These are phyloP conservation scores for Corythornis cristatus DNA, from an alignment of 2,113 vertebrate species.

Conservation along the genomic window DNA sequence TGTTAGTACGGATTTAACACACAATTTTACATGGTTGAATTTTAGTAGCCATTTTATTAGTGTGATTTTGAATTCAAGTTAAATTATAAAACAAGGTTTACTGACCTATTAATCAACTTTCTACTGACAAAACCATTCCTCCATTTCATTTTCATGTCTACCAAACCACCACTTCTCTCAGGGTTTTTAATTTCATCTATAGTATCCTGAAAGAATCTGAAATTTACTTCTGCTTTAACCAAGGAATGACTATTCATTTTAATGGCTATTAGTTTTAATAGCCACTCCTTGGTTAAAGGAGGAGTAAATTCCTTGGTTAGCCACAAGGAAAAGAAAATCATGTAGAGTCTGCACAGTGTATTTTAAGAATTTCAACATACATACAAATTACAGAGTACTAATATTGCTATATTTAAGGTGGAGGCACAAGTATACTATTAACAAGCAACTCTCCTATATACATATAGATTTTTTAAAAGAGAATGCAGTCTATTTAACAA, in stretches of 20 bases:
- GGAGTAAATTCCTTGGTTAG: too few relatives aligned
- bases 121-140: background rate
- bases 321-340: background rate
- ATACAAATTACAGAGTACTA: background rate
- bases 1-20: background rate
- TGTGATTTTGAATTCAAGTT: background rate
- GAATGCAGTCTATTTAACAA: conserved; percentile 74
- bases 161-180: background rate
- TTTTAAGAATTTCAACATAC: background rate
- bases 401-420: background rate
- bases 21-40: background rate
- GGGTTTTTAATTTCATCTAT: background rate
- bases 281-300: too few relatives aligned
- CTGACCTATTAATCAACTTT: background rate
- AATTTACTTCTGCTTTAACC: background rate
- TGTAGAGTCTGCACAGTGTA: background rate
- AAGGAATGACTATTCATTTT: background rate
- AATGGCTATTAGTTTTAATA: too few relatives aligned
- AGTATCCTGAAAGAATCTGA: background rate
- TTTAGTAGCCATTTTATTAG: background rate
- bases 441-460: conserved; percentile 57
- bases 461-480: conserved; percentile 43
- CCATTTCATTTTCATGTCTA: background rate
- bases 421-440: background rate
- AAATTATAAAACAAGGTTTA: background rate